These are phyloP conservation scores for Cydia fagiglandana DNA, from an alignment of 1,140 invertebrate species.

Conservation along the genomic window DNA sequence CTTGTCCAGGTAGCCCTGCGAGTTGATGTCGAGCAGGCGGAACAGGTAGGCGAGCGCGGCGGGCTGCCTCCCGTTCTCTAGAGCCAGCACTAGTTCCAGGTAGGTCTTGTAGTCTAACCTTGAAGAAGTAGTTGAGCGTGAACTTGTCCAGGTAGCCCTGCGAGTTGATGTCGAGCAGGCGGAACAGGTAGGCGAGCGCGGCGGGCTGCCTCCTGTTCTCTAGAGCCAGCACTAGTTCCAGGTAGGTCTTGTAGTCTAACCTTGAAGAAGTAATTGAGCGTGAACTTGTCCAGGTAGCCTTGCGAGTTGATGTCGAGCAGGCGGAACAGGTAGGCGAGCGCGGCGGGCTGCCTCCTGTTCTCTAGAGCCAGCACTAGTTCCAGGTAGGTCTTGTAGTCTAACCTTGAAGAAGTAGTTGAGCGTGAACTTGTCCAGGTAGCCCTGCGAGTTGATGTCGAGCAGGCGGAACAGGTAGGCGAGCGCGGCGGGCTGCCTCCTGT, in stretches of 20 bases:
- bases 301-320: constrained; percentile 94
- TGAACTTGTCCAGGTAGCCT: constrained; percentile 94
- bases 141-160: too few species aligned
- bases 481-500: constrained; percentile 94
- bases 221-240: too few species aligned
- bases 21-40: too few species aligned
- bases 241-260: too few species aligned
- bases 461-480: constrained; percentile 96
- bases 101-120: constrained; percentile 74
- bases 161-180: too few species aligned
- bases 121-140: constrained; percentile 78
- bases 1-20: too few species aligned
- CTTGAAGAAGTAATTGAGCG: constrained; percentile 89
- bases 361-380: constrained; percentile 97
- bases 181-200: too few species aligned
- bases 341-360: constrained; percentile 94
- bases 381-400: constrained; percentile 95
- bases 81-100: too few species aligned
- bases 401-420: constrained; percentile 88
- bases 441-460: constrained; percentile 93
- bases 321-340: constrained; percentile 94
- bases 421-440: constrained; percentile 93
- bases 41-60: too few species aligned
- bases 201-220: too few species aligned
- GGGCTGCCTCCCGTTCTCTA: too few species aligned